Base-by-base conservation (phyloP, 2,888 invertebrate species). In the Laothoe populi region DNA sequence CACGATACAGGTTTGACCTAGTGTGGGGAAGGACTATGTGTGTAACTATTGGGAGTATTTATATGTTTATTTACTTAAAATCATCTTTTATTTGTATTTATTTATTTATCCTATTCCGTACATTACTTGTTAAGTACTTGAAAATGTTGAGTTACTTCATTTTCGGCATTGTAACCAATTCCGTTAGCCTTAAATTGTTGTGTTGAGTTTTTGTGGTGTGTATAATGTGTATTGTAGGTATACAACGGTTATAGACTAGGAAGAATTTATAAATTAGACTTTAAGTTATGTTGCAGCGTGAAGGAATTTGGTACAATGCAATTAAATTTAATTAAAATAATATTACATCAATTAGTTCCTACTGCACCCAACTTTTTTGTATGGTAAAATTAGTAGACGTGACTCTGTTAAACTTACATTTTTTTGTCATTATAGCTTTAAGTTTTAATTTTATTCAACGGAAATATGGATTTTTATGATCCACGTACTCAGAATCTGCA, bases 251-350 rank as follows among this genome's bases (percentile, higher is more conserved):
- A 31, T 31, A 53, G 49, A 53, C 49, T 53, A 31, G 26, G 0
- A 53, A 10, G 49, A 53, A 53, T 53, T 53, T 53, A 11, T 53
- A 53, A 53, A 53, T 53, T 53, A 53, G 31, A 53, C 49, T 53
- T 26, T 24, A 24, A 48, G 24, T 48, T n/a, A 53, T 5, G 16
- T 31, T 53, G 49, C 31, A 53, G 31, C 49, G 49, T 16, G 16
- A 53, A 53, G 49, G 49, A 53, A 53, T 53, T 53, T 31, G 16
- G 26, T 31, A 10, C 31, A 53, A 31, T 31, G 31, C 7, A 31
- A 53, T 53, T 53, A 53, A 53, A 31, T 31, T 31, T 53, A 31
- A 53, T 53, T 53, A 53, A 53, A 53, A 31, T 31, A 16, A 49
- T 26, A 49, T 49, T 49, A 31, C 16, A 31, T 26, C 49, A 53